Evolutionary conservation across 2,113 vertebrate genomes (phyloP), one percentile per base, ranked within the genome.

Genomic region (Protobothrops flavoviridis): DNA sequence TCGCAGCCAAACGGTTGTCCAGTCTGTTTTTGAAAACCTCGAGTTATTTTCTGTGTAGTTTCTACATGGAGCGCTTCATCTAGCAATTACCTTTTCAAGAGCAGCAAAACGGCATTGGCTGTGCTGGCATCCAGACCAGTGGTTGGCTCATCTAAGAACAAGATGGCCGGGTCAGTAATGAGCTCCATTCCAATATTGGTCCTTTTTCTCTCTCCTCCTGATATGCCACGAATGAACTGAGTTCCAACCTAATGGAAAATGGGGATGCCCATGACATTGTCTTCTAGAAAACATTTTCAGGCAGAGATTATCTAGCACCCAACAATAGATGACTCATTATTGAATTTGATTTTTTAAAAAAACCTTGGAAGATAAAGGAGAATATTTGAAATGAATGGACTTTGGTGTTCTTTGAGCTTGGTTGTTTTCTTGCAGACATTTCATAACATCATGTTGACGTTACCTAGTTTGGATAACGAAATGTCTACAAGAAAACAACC

Each of bases 111-210:
- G 39, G 99, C 98, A 4, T 98, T 99, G 12, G 99, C 99, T 0
- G 99, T 99, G 96, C 98, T 99, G 7, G 99, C 98, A 55, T 99
- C 99, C n/a, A 99, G 96, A 1, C 99, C 99, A 0, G 99, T 99
- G 17, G 99, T 99, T 26, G 99, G 99, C 92, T 99, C 99, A 91
- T 99, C 99, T 97, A 99, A 96, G 95, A 99, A 99, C 48, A 99
- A 97, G 91, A 99, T 97, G 0, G 98, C 95, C 4, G 99, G 99
- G 93, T 99, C 98, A 0, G 97, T 99, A 93, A 99, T 99, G 52
- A 99, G 97, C 96, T 99, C 99, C 99, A 99, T 99, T 2, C 98
- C 99, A 13, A 99, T 99, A 95, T 94, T 99, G 11, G 98, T 99
- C 96, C 99, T 98, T 97, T 99, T 99, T 56, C 98, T 97, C 95